Base-by-base conservation (phyloP, 2,797 vertebrate genomes). In the Parambassis ranga region DNA sequence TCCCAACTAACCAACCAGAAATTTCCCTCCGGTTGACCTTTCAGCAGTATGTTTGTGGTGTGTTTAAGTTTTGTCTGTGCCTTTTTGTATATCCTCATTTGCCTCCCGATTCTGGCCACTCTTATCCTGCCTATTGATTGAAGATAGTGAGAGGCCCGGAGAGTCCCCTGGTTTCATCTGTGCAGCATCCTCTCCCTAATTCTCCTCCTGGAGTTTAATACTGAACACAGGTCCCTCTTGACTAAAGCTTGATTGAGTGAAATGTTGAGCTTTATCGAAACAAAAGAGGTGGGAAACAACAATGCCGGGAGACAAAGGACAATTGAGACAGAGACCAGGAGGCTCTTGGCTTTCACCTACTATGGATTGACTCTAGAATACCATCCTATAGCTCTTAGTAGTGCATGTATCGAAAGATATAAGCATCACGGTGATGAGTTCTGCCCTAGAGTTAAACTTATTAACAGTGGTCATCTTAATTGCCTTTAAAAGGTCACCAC, bases 171-270 rank as follows among this genome's bases (percentile, higher is more conserved):
- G 73, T 83, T 88, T 88, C 83, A 88, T 89, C 84, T 77, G 79
- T 69, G 77, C 73, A 69, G 85, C 87, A 85, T 87, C 81, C 83
- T 84, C 80, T 73, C 71, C 79, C 82, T 87, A 85, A 87, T 85
- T 84, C 73, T 82, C 75, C 74, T 73, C 70, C 36, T 77, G 26
- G 82, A 81, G 76, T 75, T 71, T 83, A 71, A 81, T 81, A 49
- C 77, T 14, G 56, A 88, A 75, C 71, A 28, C 47, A 6, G 64
- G 67, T 73, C 77, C 75, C 78, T 79, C 68, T 71, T 78, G 75
- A 84, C 78, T 75, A 79, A 74, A 75, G 53, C 62, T 51, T 23
- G 73, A 85, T 86, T 39, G 63, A 81, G 79, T 81, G 74, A 63
- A 81, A 75, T 65, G 72, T 77, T 65, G 74, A 77, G 68, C 71